Evolutionary conservation across 1,140 invertebrate species (phyloP).

Genomic region (Ptiloglossa arizonensis): DNA sequence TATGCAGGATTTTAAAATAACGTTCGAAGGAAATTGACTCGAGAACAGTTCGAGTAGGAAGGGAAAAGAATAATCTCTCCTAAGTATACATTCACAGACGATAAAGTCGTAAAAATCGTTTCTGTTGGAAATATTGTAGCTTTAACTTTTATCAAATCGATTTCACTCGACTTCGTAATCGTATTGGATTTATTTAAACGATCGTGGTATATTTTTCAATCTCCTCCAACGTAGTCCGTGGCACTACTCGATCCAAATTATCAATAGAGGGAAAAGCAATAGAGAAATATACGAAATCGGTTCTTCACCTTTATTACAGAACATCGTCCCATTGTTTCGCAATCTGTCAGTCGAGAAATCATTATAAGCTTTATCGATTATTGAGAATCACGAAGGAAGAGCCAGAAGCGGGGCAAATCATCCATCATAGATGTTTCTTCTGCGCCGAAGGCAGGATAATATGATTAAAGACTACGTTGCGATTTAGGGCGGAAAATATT

Average conservation of each 20-base stretch:
- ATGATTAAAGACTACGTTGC: conserved; percentile 33
- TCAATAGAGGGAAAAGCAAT: too few relatives aligned
- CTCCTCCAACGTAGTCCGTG: too few relatives aligned
- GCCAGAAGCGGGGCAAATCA: not conserved
- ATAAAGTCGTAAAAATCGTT: too few relatives aligned
- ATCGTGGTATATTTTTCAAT: too few relatives aligned
- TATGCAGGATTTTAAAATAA: not conserved
- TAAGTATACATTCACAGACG: too few relatives aligned
- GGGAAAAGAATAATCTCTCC: too few relatives aligned
- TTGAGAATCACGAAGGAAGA: not conserved
- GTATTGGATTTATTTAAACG: too few relatives aligned
- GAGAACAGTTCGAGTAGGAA: not conserved
- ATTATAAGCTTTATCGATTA: conserved; percentile 14
- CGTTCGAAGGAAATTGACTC: not conserved
- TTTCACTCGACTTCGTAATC: too few relatives aligned
- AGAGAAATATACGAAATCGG: too few relatives aligned
- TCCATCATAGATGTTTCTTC: conserved; percentile 20
- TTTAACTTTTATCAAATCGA: too few relatives aligned
- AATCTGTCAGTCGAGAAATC: not conserved
- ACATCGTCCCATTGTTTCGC: not conserved
- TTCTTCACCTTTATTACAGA: not conserved
- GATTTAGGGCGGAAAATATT: conserved; percentile 25
- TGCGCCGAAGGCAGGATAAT: not conserved
- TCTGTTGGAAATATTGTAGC: too few relatives aligned
- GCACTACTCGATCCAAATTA: too few relatives aligned